Evolutionary conservation across 2,797 vertebrate species (phyloP).

Genomic region (Rallus crepitans): DNA sequence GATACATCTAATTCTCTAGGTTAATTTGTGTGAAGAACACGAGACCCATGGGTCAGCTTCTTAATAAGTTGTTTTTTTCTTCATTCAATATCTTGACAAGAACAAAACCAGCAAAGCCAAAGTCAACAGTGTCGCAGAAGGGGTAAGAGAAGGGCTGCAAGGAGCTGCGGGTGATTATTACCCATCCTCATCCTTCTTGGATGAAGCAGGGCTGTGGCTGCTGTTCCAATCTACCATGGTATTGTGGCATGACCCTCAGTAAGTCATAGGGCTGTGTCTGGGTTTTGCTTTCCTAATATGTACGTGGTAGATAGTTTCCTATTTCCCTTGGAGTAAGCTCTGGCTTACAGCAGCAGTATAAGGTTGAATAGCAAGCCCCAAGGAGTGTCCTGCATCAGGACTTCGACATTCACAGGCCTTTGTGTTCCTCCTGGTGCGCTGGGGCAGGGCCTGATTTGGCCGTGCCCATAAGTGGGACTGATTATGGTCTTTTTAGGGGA

Average conservation of each 20-base stretch:
- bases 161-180: not conserved
- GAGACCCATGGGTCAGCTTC: constrained; percentile 23
- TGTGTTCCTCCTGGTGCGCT: not conserved
- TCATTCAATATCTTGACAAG: not conserved
- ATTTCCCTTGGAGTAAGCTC: not conserved
- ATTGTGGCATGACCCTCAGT: not conserved
- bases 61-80: not conserved
- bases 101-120: not conserved
- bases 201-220: not conserved
- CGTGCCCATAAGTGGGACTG: not conserved
- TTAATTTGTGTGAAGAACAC: constrained; percentile 50
- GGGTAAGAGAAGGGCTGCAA: not conserved
- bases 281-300: not conserved
- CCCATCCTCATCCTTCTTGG: not conserved
- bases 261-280: not conserved
- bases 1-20: not conserved
- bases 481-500: fast-evolving
- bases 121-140: not conserved
- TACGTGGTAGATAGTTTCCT: not conserved
- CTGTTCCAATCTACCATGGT: not conserved
- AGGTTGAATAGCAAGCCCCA: not conserved
- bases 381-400: not conserved
- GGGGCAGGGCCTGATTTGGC: not conserved
- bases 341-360: not conserved
- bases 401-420: not conserved